Evolutionary conservation across 2,888 invertebrate genomes (phyloP), one percentile per base, ranked within the genome.

Genomic region (Cinara cedri): DNA sequence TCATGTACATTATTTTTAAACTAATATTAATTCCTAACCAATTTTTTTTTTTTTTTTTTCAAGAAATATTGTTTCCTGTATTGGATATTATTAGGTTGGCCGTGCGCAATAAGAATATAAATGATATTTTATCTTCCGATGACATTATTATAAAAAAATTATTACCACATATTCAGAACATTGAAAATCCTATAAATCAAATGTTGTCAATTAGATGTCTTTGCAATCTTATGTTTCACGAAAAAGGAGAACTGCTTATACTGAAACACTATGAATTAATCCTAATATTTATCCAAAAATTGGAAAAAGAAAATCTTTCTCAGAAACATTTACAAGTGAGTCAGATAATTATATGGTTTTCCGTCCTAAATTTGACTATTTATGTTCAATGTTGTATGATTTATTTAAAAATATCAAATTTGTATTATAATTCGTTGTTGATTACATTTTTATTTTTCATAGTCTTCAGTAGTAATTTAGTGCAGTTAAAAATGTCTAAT

Each of bases 11-110:
- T 55, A 21, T 42, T 62, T 24, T 21, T 54, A 10, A 16, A 62
- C 14, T 57, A 24, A 1, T 51, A 51, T 16, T n/a, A 51, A 49
- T 21, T 21, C 49, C 46, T 46, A 57, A 19, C 42, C n/a, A 21
- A 21, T 44, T 24, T 34, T 13, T 51, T 1, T 70, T 72, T 81
- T 75, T 63, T 81, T 81, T 54, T 81, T 46, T 84, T 84, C 2
- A 81, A 88, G 93, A 93, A 84, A 89, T 91, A 82, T 88, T 96
- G 1, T 96, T 97, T 85, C 98, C 98, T 0, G 93, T 92, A 8
- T 86, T 98, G 83, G 98, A 98, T 85, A 87, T 97, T 8, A 89
- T 95, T 16, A 89, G 98, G 82, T 87, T 97, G 84, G 93, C 94
- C 0, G 89, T 97, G 55, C 90, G 94, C 65, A 91, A 91, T 82